Evolutionary conservation across 2,113 vertebrate genomes (phyloP).

Genomic region (Pantherophis guttatus): DNA sequence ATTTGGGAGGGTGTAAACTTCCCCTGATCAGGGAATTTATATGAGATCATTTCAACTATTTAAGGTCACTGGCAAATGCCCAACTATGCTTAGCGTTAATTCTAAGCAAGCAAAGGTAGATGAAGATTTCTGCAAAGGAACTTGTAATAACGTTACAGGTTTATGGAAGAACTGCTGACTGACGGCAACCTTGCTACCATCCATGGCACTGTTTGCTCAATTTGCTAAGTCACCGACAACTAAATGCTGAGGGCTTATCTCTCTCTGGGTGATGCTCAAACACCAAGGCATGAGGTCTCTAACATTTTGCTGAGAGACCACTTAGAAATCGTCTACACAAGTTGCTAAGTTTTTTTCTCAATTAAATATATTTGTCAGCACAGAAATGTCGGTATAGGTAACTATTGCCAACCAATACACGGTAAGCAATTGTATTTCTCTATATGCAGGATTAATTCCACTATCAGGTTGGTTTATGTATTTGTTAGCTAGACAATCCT

Average conservation of each 20-base stretch:
- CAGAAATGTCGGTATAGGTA: not conserved
- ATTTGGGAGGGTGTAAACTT: too few relatives aligned
- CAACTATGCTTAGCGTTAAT: not conserved
- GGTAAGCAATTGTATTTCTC: not conserved
- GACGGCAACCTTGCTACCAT: not conserved
- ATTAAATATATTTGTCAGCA: not conserved
- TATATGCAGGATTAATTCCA: not conserved
- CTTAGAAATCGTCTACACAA: not conserved
- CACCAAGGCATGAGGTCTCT: conserved; percentile 3
- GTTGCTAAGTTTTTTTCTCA: not conserved
- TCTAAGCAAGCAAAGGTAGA: not conserved
- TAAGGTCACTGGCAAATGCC: not conserved
- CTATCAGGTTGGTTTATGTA: not conserved
- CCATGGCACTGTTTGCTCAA: not conserved
- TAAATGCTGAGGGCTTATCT: conserved; percentile 21
- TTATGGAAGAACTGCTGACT: not conserved
- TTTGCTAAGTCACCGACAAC: not conserved
- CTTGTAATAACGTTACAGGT: not conserved
- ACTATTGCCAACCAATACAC: not conserved
- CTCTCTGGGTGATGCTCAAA: not conserved
- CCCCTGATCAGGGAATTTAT: not conserved
- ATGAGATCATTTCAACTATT: not conserved
- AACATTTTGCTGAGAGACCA: not conserved
- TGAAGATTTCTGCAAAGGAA: not conserved
- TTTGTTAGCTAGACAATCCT: not conserved